Evolutionary conservation across 1,140 invertebrate genomes (phyloP), one percentile per base, ranked within the genome.

Genomic region (Drosophila simulans): DNA sequence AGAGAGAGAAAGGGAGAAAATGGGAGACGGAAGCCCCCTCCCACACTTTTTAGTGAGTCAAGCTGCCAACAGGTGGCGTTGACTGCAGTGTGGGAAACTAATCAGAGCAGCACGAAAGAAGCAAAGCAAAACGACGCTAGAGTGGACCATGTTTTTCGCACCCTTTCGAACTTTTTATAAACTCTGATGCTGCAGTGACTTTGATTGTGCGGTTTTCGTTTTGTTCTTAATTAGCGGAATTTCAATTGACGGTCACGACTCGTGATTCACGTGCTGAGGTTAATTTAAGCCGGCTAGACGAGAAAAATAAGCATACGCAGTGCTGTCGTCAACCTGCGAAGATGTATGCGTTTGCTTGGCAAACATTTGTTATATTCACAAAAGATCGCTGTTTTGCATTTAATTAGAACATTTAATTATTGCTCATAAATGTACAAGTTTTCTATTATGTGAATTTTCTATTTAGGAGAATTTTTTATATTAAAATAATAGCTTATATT

Each of bases 1-100:
- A 12, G n/a, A n/a, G 31, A 27, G 17, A 39, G 57, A 35, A 39
- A 75, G 17, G 13, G 35, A 31, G 8, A 8, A 7, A 31, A 31
- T 27, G 2, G 7, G 31, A 31, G 31, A 31, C 8, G 22, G 39
- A 40, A 42, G 54, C 27, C 39, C 20, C 15, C 25, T 39, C 27
- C n/a, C 34, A 12, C 22, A 27, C 17, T 3, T 8, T 39, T 68
- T 70, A 71, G 70, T 88, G 34, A 51, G 59, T 22, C 51, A 46
- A 59, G 77, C 53, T 56, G 70, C 70, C 83, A 88, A 88, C 83
- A 86, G 83, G 83, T 86, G 83, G 83, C 83, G 84, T 66, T 79
- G 62, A 55, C 27, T 66, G 40, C 43, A 75, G 62, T 63, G 82
- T 71, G 65, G 51, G 75, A 58, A 77, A 54, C 82, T 51, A 65